Evolutionary conservation across 1,140 invertebrate species (phyloP).

Genomic region (Trachymyrmex septentrionalis): DNA sequence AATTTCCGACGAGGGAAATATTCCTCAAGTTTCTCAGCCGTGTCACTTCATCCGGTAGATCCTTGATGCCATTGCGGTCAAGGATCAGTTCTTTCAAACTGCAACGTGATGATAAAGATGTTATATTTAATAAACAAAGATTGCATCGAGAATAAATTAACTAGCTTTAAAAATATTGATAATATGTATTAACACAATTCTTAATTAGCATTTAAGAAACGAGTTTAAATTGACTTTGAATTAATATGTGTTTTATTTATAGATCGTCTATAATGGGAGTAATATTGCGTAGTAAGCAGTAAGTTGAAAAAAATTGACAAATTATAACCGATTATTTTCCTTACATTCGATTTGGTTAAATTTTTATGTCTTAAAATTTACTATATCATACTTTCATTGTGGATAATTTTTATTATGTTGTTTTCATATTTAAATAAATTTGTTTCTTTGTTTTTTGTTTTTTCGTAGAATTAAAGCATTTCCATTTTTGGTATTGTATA

Average conservation of each 20-base stretch:
- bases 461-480: neutral
- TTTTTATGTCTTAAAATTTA: too few relatives aligned
- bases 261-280: too few relatives aligned
- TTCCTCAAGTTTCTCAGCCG: conserved; percentile 87
- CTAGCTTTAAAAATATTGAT: conserved; percentile 21
- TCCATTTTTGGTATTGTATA: neutral
- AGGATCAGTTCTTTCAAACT: conserved; percentile 91
- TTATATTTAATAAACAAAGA: conserved; percentile 23
- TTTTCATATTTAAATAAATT: neutral
- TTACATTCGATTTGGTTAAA: too few relatives aligned
- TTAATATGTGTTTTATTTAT: neutral
- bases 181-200: conserved; percentile 1
- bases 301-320: too few relatives aligned
- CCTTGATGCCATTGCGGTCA: conserved; percentile 90
- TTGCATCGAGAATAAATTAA: conserved; percentile 1
- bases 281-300: too few relatives aligned
- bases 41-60: conserved; percentile 88
- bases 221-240: neutral
- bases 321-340: too few relatives aligned
- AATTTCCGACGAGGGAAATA: conserved; percentile 89
- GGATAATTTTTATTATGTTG: neutral
- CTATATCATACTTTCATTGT: neutral
- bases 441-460: neutral
- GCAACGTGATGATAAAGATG: conserved; percentile 40
- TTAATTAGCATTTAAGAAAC: neutral